Percentiles rank a stretch among this genome's conserved stretches.
These are phyloP conservation scores for Synaphobranchus kaupii DNA, from an alignment of 2,797 vertebrate species.

Conservation along the genomic window DNA sequence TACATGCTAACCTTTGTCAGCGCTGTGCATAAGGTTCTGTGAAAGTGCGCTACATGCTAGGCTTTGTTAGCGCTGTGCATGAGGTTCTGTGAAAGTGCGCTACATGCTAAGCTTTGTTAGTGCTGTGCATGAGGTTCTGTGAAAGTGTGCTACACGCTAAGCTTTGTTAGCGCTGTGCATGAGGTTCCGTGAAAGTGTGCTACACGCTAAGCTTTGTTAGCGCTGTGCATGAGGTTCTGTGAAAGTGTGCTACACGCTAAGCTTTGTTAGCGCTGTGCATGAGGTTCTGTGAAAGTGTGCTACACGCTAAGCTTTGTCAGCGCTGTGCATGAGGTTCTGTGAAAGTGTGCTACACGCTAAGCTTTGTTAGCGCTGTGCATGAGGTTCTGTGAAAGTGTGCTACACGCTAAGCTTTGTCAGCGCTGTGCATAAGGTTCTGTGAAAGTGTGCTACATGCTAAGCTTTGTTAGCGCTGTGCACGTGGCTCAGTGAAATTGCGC, in stretches of 20 bases:
- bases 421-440: slow-evolving; percentile 33
- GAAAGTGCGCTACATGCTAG: slow-evolving; percentile 39
- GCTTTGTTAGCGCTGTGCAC: neutral
- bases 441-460: slow-evolving; percentile 39
- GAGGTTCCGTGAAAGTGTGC: neutral
- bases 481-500: neutral
- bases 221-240: slow-evolving; percentile 41
- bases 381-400: neutral
- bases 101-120: neutral
- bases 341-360: slow-evolving; percentile 39
- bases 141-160: slow-evolving; percentile 38
- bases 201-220: slow-evolving; percentile 17
- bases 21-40: slow-evolving; percentile 32
- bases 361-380: neutral
- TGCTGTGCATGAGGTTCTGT: slow-evolving; percentile 33
- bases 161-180: neutral
- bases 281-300: neutral
- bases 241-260: slow-evolving; percentile 38
- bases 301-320: neutral
- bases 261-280: neutral
- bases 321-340: slow-evolving; percentile 33
- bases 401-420: neutral
- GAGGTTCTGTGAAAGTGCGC: neutral
- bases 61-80: neutral
- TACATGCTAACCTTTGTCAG: neutral